phyloP scores from a whole-genome alignment of 2,797 vertebrate species.

The Peromyscus nudipes region DNA sequence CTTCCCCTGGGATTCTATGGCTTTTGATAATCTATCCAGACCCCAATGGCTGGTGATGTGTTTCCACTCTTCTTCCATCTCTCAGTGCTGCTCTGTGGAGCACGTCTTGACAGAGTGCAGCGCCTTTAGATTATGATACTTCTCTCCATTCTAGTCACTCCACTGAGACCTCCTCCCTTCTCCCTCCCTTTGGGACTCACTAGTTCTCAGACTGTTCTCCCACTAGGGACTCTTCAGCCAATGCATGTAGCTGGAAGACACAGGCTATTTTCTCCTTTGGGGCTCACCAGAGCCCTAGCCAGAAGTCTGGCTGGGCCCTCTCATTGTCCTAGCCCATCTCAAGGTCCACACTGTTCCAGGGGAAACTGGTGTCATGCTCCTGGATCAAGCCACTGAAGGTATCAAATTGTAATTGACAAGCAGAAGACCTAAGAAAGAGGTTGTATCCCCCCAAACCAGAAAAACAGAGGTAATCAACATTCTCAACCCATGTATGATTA shows the following conservation, averaged over 20 bases:
- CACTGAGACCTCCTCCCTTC: too few relatives aligned
- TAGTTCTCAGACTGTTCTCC: background rate
- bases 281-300: background rate
- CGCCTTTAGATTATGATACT: background rate
- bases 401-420: background rate
- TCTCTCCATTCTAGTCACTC: background rate
- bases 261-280: background rate
- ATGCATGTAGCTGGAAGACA: background rate
- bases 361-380: background rate
- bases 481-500: background rate
- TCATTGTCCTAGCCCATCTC: background rate
- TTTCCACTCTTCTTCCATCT: background rate
- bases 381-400: background rate
- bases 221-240: background rate
- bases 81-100: background rate
- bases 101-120: background rate
- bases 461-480: background rate
- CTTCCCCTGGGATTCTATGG: background rate
- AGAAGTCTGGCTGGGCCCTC: background rate
- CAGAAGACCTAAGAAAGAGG: background rate
- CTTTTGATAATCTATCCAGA: background rate
- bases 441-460: background rate
- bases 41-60: background rate
- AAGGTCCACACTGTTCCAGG: background rate
- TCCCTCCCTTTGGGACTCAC: background rate